These are phyloP conservation scores for Phoebastria nigripes DNA, from an alignment of 2,797 vertebrate genomes.

Conservation along the genomic window DNA sequence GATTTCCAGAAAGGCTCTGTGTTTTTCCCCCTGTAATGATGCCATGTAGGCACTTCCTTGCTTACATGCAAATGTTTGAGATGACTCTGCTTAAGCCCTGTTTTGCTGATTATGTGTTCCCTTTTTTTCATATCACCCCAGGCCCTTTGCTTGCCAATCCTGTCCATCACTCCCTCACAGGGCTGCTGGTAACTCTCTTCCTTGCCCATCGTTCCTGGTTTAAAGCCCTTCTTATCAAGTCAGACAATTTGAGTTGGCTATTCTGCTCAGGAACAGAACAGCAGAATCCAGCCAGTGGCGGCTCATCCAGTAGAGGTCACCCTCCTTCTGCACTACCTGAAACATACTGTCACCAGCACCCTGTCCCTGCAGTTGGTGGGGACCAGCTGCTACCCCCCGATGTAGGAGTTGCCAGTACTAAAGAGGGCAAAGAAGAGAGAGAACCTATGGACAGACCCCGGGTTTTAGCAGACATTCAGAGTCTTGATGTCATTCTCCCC, in stretches of 20 bases:
- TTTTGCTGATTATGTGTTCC: neutral
- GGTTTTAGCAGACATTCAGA: neutral
- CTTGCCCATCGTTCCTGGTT: accelerated
- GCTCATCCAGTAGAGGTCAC: neutral
- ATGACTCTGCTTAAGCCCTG: neutral
- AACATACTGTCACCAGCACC: neutral
- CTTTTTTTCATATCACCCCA: neutral
- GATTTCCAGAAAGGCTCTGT: neutral
- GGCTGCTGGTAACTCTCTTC: neutral
- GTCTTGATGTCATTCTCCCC: neutral
- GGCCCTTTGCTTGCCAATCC: neutral
- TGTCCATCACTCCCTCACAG: neutral
- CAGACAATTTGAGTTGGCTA: neutral
- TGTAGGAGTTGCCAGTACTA: accelerated
- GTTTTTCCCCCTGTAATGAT: neutral
- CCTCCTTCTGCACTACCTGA: neutral
- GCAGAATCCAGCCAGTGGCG: neutral
- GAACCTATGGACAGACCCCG: neutral
- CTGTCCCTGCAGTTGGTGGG: neutral
- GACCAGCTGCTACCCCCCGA: accelerated
- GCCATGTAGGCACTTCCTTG: neutral
- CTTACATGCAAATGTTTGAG: neutral
- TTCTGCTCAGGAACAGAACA: neutral
- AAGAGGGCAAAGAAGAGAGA: neutral
- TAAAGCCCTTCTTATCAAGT: neutral